Evolutionary conservation across 2,113 vertebrate species (phyloP).

Genomic region (Amblyornis subalaris): DNA sequence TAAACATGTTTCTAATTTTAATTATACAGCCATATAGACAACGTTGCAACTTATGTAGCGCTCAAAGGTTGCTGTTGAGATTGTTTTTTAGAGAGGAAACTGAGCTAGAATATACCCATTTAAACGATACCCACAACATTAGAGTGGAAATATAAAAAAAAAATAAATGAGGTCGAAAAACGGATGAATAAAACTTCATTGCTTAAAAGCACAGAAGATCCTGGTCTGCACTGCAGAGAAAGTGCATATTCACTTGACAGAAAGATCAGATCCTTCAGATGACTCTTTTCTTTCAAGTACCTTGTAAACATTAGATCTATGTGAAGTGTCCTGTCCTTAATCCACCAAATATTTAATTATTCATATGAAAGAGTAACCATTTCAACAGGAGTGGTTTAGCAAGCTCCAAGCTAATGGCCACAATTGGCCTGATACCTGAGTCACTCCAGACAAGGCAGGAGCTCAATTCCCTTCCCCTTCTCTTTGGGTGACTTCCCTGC

Average conservation of each 20-base stretch:
- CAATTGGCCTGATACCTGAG: fast-evolving
- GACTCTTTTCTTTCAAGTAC: neutral
- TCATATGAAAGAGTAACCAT: neutral
- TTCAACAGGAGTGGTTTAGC: neutral
- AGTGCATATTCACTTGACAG: neutral
- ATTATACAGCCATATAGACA: neutral
- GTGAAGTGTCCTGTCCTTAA: neutral
- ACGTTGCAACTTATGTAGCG: fast-evolving
- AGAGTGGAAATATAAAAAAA: neutral
- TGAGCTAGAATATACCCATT: neutral
- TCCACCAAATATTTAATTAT: neutral
- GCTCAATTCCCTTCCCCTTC: neutral
- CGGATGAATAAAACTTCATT: neutral
- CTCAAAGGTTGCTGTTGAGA: neutral
- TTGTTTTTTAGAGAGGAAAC: neutral
- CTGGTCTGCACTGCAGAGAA: neutral
- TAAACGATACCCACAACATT: neutral
- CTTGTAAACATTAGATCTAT: neutral
- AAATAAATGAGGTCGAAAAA: neutral
- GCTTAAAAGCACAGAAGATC: neutral
- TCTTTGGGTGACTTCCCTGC: neutral
- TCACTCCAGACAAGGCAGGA: neutral
- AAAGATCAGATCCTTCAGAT: neutral
- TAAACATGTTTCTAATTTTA: neutral
- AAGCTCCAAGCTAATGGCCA: neutral